These are phyloP conservation scores for Aldrovandia affinis DNA, from an alignment of 2,797 vertebrate genomes.

Conservation along the genomic window DNA sequence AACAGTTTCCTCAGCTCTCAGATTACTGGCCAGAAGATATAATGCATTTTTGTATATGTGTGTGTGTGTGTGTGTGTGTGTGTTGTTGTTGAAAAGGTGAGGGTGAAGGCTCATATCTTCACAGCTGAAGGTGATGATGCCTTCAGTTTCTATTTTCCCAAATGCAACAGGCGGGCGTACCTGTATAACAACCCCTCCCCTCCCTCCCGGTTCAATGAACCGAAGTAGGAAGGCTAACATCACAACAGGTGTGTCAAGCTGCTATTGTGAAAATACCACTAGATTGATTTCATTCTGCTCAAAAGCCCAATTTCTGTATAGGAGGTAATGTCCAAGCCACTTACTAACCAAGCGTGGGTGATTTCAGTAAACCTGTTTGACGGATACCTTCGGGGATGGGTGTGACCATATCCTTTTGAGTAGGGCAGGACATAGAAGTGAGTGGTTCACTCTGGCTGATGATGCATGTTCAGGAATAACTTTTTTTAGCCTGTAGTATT, in stretches of 20 bases:
- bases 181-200: not conserved
- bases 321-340: constrained; percentile 8
- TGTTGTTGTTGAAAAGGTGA: no score
- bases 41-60: not conserved
- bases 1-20: not conserved
- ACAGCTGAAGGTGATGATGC: not conserved
- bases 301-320: constrained; percentile 9
- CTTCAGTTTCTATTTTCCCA: not conserved
- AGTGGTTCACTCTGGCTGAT: not conserved
- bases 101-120: no score
- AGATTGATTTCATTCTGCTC: constrained; percentile 44
- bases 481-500: not conserved
- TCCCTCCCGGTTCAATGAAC: constrained; percentile 12
- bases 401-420: not conserved
- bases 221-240: constrained; percentile 35
- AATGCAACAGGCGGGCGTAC: not conserved
- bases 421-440: not conserved
- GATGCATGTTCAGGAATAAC: not conserved
- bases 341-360: not conserved
- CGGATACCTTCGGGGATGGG: not conserved
- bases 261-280: constrained; percentile 43
- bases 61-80: not conserved
- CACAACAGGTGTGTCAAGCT: constrained; percentile 45
- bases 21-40: constrained; percentile 15
- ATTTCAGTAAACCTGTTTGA: not conserved